A percentile compares a stretch with the other conserved stretches of the same genome.
Conservation (phyloP, 2,797 vertebrate species). For the Gila robusta region DNA sequence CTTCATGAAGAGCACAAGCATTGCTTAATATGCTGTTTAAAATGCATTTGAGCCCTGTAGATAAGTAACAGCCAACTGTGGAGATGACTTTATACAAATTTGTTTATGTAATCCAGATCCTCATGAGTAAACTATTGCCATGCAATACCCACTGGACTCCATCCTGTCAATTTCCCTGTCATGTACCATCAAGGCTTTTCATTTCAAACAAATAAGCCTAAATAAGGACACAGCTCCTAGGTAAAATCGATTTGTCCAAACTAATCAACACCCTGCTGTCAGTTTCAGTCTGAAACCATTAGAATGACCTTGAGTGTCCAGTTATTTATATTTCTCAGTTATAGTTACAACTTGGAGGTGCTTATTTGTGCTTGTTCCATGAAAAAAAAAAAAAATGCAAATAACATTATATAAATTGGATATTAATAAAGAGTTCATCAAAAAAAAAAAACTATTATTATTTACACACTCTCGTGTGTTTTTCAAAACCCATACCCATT, state of each 20-base stretch:
- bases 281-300: constrained; percentile 42
- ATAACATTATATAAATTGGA: not conserved
- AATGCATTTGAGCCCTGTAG: not conserved
- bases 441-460: not conserved
- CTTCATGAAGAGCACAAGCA: not conserved
- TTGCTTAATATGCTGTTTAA: constrained; percentile 12
- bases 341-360: not conserved
- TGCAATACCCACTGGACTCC: not conserved
- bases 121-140: constrained; percentile 11
- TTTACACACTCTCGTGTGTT: not conserved
- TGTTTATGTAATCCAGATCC: constrained; percentile 39
- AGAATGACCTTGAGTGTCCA: constrained; percentile 48
- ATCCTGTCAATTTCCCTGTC: constrained; percentile 42
- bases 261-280: constrained; percentile 51
- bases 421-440: not conserved
- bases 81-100: constrained; percentile 21
- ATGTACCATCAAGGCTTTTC: constrained; percentile 46
- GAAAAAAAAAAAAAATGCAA: not conserved
- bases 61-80: constrained; percentile 8
- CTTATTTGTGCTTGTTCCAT: not conserved
- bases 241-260: constrained; percentile 57
- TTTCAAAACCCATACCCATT: not conserved
- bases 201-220: constrained; percentile 50
- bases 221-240: constrained; percentile 52
- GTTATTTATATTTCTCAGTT: not conserved